Evolutionary conservation across 2,797 vertebrate species (phyloP), one percentile per base, ranked within the genome.

Genomic region (Salmo trutta): DNA sequence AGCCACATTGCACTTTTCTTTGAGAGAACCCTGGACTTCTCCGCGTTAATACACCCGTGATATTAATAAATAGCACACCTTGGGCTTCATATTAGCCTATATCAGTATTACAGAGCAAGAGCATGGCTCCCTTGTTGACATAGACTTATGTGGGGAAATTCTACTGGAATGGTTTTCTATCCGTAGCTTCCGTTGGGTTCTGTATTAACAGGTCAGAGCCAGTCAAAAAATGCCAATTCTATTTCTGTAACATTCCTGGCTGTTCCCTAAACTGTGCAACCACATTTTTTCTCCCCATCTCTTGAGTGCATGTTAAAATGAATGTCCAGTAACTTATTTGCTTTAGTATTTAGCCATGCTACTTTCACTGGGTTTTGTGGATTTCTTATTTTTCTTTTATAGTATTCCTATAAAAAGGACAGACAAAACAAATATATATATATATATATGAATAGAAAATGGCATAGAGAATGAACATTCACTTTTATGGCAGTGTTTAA

Each of bases 401-500:
- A 94, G 91, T 94, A 93, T 90, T 92, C 91, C 91, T 92, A 90
- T 47, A 47, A 89, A 81, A 70, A 88, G 85, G 75, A 91, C 78
- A 89, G 75, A 79, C 24, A 65, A 82, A 92, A 85, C 88, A 84
- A 88, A 68, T 80, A 88, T 86, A 89, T 24, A 68, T 80, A 88
- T 86, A 89, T 24, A 24, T 85, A 89, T 89, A 90, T 79, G 80
- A 89, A 81, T 90, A 88, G 84, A 89, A 89, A 47, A 88, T 88
- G 82, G 86, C 81, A 90, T 87, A 88, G 80, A 88, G 86, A 91
- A 94, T 91, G 87, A 94, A 89, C 77, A 88, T 83, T 92, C 87
- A 93, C 91, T 95, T 95, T 94, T 93, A 94, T 93, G 93, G 92
- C 87, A 90, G 91, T 92, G 93, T 94, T 95, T 94, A 91, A 93